Percentiles rank a stretch among this genome's conserved stretches.
phyloP scores from a whole-genome alignment of 1,140 invertebrate genomes.

The Daktulosphaira vitifoliae region DNA sequence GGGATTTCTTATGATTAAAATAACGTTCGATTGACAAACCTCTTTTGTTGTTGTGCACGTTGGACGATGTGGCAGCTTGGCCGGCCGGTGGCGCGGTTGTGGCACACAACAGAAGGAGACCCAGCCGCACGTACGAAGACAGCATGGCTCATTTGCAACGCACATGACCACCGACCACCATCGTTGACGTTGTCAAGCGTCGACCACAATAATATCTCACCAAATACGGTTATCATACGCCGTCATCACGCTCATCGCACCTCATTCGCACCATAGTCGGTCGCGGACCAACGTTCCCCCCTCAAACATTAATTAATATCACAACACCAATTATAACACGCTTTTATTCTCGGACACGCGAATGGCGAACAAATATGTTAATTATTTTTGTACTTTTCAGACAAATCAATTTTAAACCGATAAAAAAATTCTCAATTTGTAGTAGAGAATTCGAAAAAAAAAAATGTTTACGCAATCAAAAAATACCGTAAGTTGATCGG shows the following conservation, averaged over 20 bases:
- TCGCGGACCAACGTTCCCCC: too few relatives aligned
- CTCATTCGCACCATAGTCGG: slow-evolving; percentile 14
- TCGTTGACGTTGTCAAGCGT: slow-evolving; percentile 22
- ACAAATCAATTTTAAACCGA: too few relatives aligned
- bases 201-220: slow-evolving; percentile 28
- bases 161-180: slow-evolving; percentile 32
- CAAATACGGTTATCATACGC: slow-evolving; percentile 29
- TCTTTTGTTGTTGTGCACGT: slow-evolving; percentile 30
- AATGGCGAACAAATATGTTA: background rate
- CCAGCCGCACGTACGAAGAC: slow-evolving; percentile 27
- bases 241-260: slow-evolving; percentile 18
- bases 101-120: slow-evolving; percentile 28
- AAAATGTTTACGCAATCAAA: background rate
- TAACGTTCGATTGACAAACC: too few relatives aligned
- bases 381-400: too few relatives aligned
- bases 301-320: too few relatives aligned
- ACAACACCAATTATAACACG: too few relatives aligned
- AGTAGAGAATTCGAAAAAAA: too few relatives aligned
- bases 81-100: slow-evolving; percentile 26
- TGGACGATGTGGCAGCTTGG: slow-evolving; percentile 20
- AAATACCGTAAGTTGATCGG: background rate
- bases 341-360: too few relatives aligned
- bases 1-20: too few relatives aligned
- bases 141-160: slow-evolving; percentile 31
- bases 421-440: too few relatives aligned